These are phyloP conservation scores for Norana najaformis DNA, from an alignment of 2,888 invertebrate genomes.

Conservation along the genomic window DNA sequence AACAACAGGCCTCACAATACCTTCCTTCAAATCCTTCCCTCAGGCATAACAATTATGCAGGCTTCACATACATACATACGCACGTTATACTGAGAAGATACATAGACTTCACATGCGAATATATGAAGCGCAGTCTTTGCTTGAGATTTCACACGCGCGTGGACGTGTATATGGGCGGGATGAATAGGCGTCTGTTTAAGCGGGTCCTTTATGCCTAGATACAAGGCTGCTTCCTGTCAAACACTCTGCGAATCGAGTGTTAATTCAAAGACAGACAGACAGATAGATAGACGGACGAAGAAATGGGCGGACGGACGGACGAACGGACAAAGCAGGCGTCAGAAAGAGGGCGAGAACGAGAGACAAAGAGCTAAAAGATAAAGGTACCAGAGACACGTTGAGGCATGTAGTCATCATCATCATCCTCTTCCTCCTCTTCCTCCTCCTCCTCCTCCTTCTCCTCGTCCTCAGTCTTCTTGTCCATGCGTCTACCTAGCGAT, in stretches of 20 bases:
- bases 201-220: background rate
- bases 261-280: background rate
- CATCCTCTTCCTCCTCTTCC: background rate
- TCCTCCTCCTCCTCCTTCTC: background rate
- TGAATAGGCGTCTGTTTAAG: conserved; percentile 13
- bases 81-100: background rate
- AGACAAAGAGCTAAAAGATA: background rate
- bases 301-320: background rate
- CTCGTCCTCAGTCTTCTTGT: background rate
- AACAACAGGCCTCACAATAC: background rate
- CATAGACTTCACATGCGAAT: background rate
- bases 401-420: background rate
- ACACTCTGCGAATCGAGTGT: conserved; percentile 7
- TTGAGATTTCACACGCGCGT: conserved; percentile 13
- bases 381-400: background rate
- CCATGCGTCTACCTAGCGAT: background rate
- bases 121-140: background rate
- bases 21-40: background rate
- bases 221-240: conserved; percentile 13
- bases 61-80: background rate
- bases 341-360: background rate
- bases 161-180: background rate
- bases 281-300: background rate
- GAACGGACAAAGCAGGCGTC: no score
- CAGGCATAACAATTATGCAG: background rate